Base-by-base conservation (phyloP, 53 echinoderm and acorn worm genomes). In the Crossaster papposus region DNA sequence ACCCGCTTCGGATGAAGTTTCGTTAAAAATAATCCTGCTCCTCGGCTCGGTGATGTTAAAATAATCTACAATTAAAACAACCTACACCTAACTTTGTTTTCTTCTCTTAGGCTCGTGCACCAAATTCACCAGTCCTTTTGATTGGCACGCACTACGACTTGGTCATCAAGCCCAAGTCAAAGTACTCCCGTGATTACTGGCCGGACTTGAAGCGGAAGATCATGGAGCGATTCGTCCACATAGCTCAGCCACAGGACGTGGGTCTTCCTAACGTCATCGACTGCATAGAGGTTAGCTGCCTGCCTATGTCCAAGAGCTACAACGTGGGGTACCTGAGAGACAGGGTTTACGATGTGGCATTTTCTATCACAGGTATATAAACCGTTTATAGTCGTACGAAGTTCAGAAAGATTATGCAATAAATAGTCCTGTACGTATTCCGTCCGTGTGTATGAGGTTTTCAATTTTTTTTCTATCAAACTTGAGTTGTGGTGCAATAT, bases 101-200 rank as follows among this genome's bases (percentile, higher is more conserved):
- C 28, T 68, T 23, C 70, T 28, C 18, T 1, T 91, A 98, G 98
- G 98, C 95, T 15, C 92, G 98, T 75, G 98, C 98, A 36, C 98
- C 98, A 20, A 95, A 98, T 82, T 98, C 98, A 2, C 98, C 98
- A 10, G 95, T 95, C 74, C 93, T 98, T 30, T 83, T 98, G 29
- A 94, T 98, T 0, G 98, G 98, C 81, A 98, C 98, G 1, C 98
- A 98, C 80, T 93, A 93, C 54, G 98, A 98, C 73, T 64, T 95
- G 44, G 54, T 96, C 86, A 9, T 73, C 23, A 91, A 90, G 3
- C 92, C 92, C 55, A 92, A 93, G 82, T 80, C 81, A 23, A 93
- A 92, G 34, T 98, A 93, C 58, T 94, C 93, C 52, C 89, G 83
- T 30, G 96, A 98, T 15, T 98, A 94, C 83, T 94, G 96, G 94